Evolutionary conservation across 2,888 invertebrate genomes (phyloP), one percentile per base, ranked within the genome.

Genomic region (Heliconius charithonia): DNA sequence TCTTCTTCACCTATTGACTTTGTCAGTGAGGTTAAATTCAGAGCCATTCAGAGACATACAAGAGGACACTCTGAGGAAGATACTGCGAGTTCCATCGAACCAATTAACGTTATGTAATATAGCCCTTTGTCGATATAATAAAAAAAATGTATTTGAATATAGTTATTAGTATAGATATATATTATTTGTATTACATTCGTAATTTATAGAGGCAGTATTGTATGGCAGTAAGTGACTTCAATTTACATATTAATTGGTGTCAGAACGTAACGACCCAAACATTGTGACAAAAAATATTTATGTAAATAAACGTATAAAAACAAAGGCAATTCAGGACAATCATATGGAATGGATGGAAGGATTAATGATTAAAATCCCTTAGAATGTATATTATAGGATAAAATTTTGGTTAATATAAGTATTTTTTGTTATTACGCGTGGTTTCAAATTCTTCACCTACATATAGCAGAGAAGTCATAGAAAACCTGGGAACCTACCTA

Each of bases 201-300:
- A 45, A 32, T 62, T 76, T 51, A 27, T 63, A 25, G 32, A 29
- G 16, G 25, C 19, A 72, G 51, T 62, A 67, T 73, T 27, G 45
- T 77, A 65, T 71, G 69, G 69, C 79, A 79, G 73, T 83, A 82
- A 82, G 83, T 84, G 86, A 82, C 84, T 83, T 86, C 88, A 90
- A 93, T 93, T 92, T 92, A 85, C 92, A 93, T 93, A 86, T 89
- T 92, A 92, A 93, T 93, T 91, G 91, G 89, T 88, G 84, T 84
- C 85, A 85, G 87, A 83, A 79, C 84, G 41, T 67, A 67, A 41
- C 67, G 86, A 86, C 87, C 89, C 88, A 89, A 89, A 90, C 91
- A 89, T 85, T 87, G 83, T n/a, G 66, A 71, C 66, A 75, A 79
- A 79, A 80, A 79, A 78, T 82, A 69, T 79, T 81, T 81, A 77